A percentile compares a stretch with the other conserved stretches of the same genome.
phyloP scores from a whole-genome alignment of 2,888 invertebrate species.

The Hanleya hanleyi region DNA sequence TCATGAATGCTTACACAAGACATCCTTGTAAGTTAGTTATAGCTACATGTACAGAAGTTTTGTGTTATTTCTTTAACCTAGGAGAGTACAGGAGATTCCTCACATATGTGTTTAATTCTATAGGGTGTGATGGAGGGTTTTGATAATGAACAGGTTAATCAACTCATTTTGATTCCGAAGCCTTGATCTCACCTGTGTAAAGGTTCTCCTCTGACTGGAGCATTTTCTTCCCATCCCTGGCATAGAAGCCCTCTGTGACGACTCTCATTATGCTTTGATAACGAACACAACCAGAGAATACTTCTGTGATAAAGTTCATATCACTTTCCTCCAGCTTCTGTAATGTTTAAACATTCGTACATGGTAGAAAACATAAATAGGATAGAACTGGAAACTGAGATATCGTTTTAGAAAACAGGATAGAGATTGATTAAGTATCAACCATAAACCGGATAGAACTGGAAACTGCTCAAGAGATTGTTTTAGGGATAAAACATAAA shows the following conservation, averaged over 20 bases:
- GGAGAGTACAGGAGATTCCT: no score
- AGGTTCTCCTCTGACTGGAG: slow-evolving; percentile 65
- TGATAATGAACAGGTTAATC: no score
- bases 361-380: neutral
- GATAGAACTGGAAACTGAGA: neutral
- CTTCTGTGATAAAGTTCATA: slow-evolving; percentile 66
- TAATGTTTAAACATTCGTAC: slow-evolving; percentile 12
- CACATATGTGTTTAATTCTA: no score
- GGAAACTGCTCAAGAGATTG: no score
- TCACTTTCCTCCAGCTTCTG: slow-evolving; percentile 65
- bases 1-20: no score
- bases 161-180: no score
- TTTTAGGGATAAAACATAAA: no score
- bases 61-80: no score
- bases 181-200: slow-evolving; percentile 69
- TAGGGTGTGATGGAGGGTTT: no score
- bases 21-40: no score
- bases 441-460: no score
- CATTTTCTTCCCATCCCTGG: slow-evolving; percentile 65
- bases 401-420: neutral
- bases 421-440: neutral
- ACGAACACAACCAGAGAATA: slow-evolving; percentile 69
- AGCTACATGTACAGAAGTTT: no score
- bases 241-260: slow-evolving; percentile 66
- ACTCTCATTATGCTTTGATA: slow-evolving; percentile 61